Conservation (phyloP, 2,797 vertebrate species). For the Melanogrammus aeglefinus region DNA sequence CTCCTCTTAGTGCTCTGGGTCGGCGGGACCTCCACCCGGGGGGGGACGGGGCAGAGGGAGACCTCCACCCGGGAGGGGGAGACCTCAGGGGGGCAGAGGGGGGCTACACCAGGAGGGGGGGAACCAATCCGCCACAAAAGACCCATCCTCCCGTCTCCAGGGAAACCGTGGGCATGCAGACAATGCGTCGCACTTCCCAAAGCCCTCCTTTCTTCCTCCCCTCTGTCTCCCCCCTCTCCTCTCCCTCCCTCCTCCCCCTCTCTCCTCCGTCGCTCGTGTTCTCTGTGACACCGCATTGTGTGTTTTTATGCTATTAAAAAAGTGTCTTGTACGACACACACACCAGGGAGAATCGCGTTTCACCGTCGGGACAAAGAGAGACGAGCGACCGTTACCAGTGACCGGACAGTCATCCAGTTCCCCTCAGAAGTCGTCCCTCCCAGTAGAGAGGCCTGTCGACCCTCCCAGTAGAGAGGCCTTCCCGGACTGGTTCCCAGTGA, state of each 20-base stretch:
- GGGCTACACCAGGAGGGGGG: slow-evolving; percentile 47
- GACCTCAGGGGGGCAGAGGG: too few species aligned
- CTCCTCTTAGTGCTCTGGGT: too few species aligned
- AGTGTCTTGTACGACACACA: slow-evolving; percentile 78
- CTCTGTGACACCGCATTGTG: slow-evolving; percentile 80
- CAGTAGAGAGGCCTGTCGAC: too few species aligned
- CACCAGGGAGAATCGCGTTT: slow-evolving; percentile 73
- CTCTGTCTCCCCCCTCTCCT: slow-evolving; percentile 54
- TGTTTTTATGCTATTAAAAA: slow-evolving; percentile 81
- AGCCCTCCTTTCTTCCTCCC: slow-evolving; percentile 66
- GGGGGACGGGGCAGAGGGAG: too few species aligned
- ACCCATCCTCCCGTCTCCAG: slow-evolving; percentile 80
- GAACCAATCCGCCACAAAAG: slow-evolving; percentile 84
- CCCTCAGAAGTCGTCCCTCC: too few species aligned
- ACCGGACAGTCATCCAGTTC: too few species aligned
- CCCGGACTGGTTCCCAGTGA: not conserved
- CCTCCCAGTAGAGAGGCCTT: too few species aligned
- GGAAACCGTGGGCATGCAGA: slow-evolving; percentile 82
- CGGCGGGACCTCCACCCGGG: too few species aligned
- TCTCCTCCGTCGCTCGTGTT: slow-evolving; percentile 69
- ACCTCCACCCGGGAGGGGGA: too few species aligned
- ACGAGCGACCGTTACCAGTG: not conserved
- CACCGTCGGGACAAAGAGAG: slow-evolving; percentile 1
- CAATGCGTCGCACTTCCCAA: slow-evolving; percentile 81
- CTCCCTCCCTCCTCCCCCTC: slow-evolving; percentile 51